These are phyloP conservation scores for Cyanocitta stelleri DNA, from an alignment of 2,113 vertebrate genomes.

Conservation along the genomic window DNA sequence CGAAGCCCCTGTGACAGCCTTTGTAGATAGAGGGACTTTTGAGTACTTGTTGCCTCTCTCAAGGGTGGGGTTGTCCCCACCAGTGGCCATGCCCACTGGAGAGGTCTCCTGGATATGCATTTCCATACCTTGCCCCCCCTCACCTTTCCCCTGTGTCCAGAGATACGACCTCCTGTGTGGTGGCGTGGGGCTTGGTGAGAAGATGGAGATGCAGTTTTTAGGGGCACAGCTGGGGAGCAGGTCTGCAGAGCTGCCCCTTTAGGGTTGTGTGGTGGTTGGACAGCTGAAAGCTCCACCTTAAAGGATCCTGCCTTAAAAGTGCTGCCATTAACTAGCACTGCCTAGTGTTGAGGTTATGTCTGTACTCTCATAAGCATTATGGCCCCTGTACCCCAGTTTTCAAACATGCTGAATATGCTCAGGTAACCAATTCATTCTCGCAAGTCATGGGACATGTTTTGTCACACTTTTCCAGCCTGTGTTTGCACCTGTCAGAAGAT, in stretches of 20 bases:
- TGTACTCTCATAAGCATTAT: rapidly evolving
- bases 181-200: background rate
- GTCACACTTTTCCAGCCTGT: background rate
- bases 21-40: background rate
- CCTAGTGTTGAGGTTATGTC: background rate
- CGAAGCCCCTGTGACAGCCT: background rate
- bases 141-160: rapidly evolving
- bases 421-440: background rate
- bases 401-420: background rate
- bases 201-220: background rate
- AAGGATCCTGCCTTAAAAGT: background rate
- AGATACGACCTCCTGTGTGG: rapidly evolving
- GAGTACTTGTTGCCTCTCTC: background rate
- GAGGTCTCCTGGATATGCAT: background rate
- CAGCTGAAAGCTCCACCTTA: background rate
- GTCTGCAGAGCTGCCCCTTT: background rate
- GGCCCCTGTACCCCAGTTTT: background rate
- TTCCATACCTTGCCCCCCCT: background rate
- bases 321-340: background rate
- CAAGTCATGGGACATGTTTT: background rate
- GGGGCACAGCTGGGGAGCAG: background rate
- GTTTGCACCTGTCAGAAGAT: background rate
- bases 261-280: background rate
- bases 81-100: rapidly evolving
- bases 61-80: background rate